Evolutionary conservation across 1,140 invertebrate genomes (phyloP).

Genomic region (Zeugodacus cucurbitae): DNA sequence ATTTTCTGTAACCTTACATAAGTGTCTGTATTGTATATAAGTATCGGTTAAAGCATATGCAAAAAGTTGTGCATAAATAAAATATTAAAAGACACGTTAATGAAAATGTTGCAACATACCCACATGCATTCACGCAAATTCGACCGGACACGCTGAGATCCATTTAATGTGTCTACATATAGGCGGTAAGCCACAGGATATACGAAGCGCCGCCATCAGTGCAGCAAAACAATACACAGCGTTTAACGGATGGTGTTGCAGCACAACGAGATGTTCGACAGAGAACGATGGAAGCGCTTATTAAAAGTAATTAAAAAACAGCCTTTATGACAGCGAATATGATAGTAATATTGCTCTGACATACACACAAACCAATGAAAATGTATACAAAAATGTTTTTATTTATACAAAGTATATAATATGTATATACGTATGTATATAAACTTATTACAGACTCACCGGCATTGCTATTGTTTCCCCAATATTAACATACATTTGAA

Average conservation of each 20-base stretch:
- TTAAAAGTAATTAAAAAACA: neutral
- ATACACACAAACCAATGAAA: neutral
- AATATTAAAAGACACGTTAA: neutral
- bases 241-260: neutral
- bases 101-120: neutral
- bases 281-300: neutral
- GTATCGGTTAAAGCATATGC: neutral
- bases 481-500: neutral
- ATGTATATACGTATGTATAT: neutral
- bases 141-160: neutral
- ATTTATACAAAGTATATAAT: neutral
- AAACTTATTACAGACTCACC: neutral
- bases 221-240: neutral
- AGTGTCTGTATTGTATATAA: too few species aligned
- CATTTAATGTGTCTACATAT: neutral
- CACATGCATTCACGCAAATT: neutral
- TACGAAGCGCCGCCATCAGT: neutral
- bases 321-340: neutral
- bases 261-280: neutral
- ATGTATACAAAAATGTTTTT: neutral
- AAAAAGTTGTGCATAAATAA: neutral
- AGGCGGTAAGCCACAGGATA: neutral
- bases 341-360: neutral
- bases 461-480: neutral
- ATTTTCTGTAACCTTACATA: too few species aligned